A percentile compares a stretch with the other conserved stretches of the same genome.
phyloP scores from a whole-genome alignment of 1,140 invertebrate genomes.

The Papilio machaon region DNA sequence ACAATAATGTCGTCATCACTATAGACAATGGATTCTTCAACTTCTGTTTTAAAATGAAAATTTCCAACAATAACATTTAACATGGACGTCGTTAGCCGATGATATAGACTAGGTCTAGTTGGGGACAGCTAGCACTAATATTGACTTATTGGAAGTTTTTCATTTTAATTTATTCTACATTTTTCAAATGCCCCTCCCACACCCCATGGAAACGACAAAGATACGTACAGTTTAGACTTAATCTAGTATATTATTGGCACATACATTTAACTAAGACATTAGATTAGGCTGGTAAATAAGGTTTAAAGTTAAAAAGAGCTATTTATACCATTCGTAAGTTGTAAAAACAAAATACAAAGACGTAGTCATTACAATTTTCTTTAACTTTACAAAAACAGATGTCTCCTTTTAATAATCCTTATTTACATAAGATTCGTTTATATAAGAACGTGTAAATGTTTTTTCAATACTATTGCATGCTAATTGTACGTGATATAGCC shows the following conservation, averaged over 20 bases:
- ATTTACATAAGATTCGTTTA: neutral
- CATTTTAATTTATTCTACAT: too few relatives aligned
- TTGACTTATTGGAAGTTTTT: too few relatives aligned
- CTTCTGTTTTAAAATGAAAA: neutral
- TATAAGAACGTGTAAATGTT: neutral
- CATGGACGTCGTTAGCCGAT: too few relatives aligned
- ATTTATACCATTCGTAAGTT: too few relatives aligned
- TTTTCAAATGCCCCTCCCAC: too few relatives aligned
- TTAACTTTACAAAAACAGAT: neutral
- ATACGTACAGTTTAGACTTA: neutral
- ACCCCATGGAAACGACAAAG: too few relatives aligned
- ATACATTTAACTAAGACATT: neutral
- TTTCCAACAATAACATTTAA: neutral
- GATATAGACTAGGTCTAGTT: too few relatives aligned
- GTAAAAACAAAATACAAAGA: too few relatives aligned
- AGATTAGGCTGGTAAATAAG: neutral
- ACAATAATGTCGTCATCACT: neutral
- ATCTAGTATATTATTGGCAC: neutral
- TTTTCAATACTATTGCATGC: slow-evolving; percentile 2
- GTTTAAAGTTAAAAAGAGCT: too few relatives aligned
- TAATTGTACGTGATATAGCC: neutral
- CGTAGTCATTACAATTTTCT: neutral
- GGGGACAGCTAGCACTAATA: too few relatives aligned
- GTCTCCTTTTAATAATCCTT: neutral
- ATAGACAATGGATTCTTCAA: neutral